Conservation (phyloP, 2,888 invertebrate species). For the Philhelius pedissequus region DNA sequence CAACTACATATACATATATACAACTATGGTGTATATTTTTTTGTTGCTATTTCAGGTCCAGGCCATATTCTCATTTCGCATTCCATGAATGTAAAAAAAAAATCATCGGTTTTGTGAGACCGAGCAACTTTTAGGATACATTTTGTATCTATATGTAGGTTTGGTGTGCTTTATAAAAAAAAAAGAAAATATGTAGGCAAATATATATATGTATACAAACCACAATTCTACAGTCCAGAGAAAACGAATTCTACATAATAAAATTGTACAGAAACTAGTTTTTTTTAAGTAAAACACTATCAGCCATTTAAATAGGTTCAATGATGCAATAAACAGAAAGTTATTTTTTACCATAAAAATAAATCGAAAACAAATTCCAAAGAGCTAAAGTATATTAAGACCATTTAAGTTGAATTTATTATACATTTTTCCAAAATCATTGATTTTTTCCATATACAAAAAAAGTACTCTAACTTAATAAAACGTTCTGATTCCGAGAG, state of each 20-base stretch:
- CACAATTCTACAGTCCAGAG: constrained; percentile 24
- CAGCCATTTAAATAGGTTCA: not conserved
- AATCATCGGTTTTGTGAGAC: constrained; percentile 14
- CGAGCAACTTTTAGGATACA: constrained; percentile 14
- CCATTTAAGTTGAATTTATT: too few relatives aligned
- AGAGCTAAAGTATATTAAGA: too few relatives aligned
- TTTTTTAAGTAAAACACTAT: not conserved
- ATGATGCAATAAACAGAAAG: too few relatives aligned
- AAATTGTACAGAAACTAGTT: not conserved
- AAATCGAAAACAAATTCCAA: too few relatives aligned
- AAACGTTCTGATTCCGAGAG: too few relatives aligned
- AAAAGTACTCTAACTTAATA: too few relatives aligned
- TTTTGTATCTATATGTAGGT: not conserved
- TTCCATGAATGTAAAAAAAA: constrained; percentile 6
- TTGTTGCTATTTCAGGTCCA: not conserved
- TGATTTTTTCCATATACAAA: too few relatives aligned
- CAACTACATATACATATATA: not conserved
- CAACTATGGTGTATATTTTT: too few relatives aligned
- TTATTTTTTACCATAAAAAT: too few relatives aligned
- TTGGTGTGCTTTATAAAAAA: not conserved
- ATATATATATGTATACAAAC: too few relatives aligned
- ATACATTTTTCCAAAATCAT: too few relatives aligned
- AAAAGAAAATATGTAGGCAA: not conserved
- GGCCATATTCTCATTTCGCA: constrained; percentile 20
- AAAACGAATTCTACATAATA: constrained; percentile 28